Evolutionary conservation across 2,888 invertebrate species (phyloP).

Genomic region (Nematopogon swammerdamellus): DNA sequence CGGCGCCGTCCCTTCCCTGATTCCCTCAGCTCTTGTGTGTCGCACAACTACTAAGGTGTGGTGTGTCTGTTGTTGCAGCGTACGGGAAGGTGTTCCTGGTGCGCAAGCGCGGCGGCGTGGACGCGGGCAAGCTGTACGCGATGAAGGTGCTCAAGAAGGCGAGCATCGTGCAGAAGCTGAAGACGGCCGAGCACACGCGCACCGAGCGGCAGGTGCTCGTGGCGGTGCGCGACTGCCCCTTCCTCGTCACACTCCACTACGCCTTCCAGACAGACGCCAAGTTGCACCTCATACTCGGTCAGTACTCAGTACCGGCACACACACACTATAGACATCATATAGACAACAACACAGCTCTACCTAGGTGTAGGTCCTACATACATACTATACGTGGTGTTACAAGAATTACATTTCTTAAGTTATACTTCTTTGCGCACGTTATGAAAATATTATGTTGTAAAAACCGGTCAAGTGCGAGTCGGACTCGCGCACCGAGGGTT

Average conservation of each 20-base stretch:
- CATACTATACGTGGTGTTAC: too few relatives aligned
- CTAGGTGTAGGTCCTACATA: too few relatives aligned
- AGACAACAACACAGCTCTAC: too few relatives aligned
- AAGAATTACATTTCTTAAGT: too few relatives aligned
- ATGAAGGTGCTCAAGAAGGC: conserved; percentile 98
- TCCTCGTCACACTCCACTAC: conserved; percentile 95
- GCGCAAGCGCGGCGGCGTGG: conserved; percentile 81
- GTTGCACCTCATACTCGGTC: conserved; percentile 94
- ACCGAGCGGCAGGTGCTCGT: conserved; percentile 96
- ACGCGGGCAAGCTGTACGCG: conserved; percentile 89
- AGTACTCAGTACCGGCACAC: conserved; percentile 25
- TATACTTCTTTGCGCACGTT: too few relatives aligned
- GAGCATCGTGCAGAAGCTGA: conserved; percentile 90
- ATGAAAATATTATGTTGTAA: too few relatives aligned
- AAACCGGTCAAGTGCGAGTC: too few relatives aligned
- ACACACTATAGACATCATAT: too few relatives aligned
- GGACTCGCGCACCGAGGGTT: too few relatives aligned
- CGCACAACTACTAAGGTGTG: too few relatives aligned
- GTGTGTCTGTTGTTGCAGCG: conserved; percentile 60
- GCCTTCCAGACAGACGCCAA: conserved; percentile 98
- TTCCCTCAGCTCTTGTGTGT: too few relatives aligned
- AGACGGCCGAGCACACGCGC: conserved; percentile 95
- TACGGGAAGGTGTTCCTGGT: conserved; percentile 97
- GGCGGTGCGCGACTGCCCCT: conserved; percentile 91
- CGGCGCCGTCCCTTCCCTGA: too few relatives aligned